These are phyloP conservation scores for Drosophila ochracea DNA, from an alignment of 2,888 invertebrate genomes.

Conservation along the genomic window DNA sequence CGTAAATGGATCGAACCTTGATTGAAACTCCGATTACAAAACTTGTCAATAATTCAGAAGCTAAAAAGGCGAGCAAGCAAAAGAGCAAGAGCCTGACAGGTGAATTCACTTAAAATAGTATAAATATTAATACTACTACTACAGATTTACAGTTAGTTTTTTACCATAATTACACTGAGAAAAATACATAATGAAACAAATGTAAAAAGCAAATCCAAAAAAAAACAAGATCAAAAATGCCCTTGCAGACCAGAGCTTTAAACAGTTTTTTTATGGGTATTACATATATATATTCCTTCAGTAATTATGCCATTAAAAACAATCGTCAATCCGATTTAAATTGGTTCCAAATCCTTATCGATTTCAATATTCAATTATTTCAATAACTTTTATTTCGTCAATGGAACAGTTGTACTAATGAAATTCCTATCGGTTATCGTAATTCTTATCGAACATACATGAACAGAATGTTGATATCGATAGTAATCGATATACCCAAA, in stretches of 20 bases:
- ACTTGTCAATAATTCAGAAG: conserved; percentile 88
- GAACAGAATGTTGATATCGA: not conserved
- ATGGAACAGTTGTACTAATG: not conserved
- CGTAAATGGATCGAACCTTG: conserved; percentile 20
- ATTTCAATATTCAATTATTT: not conserved
- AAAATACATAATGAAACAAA: not conserved
- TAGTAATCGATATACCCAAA: not conserved
- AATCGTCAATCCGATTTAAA: not conserved
- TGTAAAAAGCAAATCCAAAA: not conserved
- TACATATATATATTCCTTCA: not conserved
- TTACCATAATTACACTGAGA: not conserved
- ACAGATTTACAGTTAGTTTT: conserved; percentile 11
- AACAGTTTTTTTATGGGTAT: not conserved
- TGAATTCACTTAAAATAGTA: conserved; percentile 86
- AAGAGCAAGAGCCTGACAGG: conserved; percentile 96
- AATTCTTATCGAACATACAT: no score
- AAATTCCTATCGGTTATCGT: not conserved
- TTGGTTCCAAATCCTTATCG: not conserved
- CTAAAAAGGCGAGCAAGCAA: conserved; percentile 93
- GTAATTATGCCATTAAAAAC: not conserved
- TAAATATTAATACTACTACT: conserved; percentile 13
- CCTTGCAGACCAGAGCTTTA: not conserved
- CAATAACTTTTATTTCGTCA: not conserved
- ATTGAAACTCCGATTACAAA: conserved; percentile 43
- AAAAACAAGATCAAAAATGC: not conserved